Conservation (phyloP, 2,888 invertebrate species). For the Dichetophora obliterata region DNA sequence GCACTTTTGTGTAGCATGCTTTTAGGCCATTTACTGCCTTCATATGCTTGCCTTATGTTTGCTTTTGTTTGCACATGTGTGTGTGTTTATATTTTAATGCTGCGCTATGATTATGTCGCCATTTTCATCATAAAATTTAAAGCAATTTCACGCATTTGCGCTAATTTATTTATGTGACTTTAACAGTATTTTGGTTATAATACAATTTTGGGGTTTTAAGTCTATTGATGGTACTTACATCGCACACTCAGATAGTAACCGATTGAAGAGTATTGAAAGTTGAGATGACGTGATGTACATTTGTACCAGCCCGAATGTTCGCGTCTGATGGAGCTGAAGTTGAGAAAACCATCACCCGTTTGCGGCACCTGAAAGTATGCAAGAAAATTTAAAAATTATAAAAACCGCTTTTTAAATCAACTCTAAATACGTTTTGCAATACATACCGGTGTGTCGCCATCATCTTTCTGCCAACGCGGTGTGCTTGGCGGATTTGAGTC, state of each 20-base stretch:
- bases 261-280: constrained; percentile 88
- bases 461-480: constrained; percentile 84
- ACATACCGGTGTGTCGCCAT: constrained; percentile 73
- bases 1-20: constrained; percentile 3
- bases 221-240: constrained; percentile 76
- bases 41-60: not conserved
- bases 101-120: constrained; percentile 30
- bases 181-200: not conserved
- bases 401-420: too few relatives aligned
- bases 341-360: constrained; percentile 83
- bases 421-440: not conserved
- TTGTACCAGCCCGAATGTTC: constrained; percentile 94
- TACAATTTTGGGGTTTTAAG: not conserved
- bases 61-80: not conserved
- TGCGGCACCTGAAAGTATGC: constrained; percentile 73
- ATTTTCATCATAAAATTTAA: constrained; percentile 44
- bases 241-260: constrained; percentile 91
- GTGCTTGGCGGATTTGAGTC: constrained; percentile 92
- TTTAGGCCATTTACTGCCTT: not conserved
- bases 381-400: not conserved
- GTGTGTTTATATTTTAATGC: constrained; percentile 20
- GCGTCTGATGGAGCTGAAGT: constrained; percentile 83
- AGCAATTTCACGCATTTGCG: constrained; percentile 62
- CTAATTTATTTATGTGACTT: constrained; percentile 47
- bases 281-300: constrained; percentile 86